Conservation (phyloP, 2,113 vertebrate species). For the Fregata magnificens region DNA sequence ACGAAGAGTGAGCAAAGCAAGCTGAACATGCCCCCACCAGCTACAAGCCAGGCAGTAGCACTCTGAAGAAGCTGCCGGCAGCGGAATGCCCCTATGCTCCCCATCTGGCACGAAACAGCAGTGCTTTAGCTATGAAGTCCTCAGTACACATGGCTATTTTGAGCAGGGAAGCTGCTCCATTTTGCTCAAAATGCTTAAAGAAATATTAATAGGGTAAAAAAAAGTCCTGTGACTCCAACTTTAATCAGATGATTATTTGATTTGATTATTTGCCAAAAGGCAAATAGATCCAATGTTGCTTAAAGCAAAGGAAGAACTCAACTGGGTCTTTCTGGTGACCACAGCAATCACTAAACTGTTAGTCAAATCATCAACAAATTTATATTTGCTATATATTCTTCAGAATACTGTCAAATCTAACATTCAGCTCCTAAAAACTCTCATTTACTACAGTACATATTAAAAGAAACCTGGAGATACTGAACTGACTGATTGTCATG, state of each 20-base stretch:
- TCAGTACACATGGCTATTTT: fast-evolving
- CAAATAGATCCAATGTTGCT: neutral
- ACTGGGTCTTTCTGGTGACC: neutral
- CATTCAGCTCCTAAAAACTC: neutral
- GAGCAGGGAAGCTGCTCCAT: neutral
- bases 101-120: neutral
- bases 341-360: neutral
- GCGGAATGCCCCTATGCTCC: neutral
- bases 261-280: too few relatives aligned
- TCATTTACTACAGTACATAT: neutral
- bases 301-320: neutral
- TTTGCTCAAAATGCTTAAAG: neutral
- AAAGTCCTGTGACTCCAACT: neutral
- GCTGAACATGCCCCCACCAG: neutral
- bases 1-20: neutral
- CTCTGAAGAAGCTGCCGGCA: neutral
- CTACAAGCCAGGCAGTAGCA: neutral
- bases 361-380: neutral
- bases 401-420: neutral
- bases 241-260: neutral
- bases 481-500: neutral
- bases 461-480: neutral
- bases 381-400: neutral
- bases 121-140: neutral
- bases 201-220: neutral